Percentiles rank a stretch among this genome's conserved stretches.
phyloP scores from a whole-genome alignment of 2,797 vertebrate genomes.

The Knipowitschia caucasica region DNA sequence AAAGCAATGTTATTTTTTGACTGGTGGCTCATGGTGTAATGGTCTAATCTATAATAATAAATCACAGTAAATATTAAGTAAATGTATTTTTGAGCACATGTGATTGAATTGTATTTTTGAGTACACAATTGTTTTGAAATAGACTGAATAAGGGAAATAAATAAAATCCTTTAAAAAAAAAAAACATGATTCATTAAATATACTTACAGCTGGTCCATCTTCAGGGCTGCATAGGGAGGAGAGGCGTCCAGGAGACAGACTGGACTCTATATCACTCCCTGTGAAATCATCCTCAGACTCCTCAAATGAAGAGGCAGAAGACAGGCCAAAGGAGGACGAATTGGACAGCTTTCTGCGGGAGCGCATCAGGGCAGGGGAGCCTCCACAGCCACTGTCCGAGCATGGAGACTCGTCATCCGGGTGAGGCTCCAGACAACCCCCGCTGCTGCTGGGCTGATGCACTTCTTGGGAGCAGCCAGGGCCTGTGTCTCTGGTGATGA shows the following conservation, averaged over 20 bases:
- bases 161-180: no score
- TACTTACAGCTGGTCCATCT: slow-evolving; percentile 80
- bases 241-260: slow-evolving; percentile 59
- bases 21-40: no score
- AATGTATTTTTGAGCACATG: no score
- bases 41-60: no score
- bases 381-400: slow-evolving; percentile 83
- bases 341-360: slow-evolving; percentile 80
- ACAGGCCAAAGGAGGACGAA: slow-evolving; percentile 81
- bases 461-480: slow-evolving; percentile 42
- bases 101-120: no score
- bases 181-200: no score
- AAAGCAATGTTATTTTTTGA: no score
- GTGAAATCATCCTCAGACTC: slow-evolving; percentile 88
- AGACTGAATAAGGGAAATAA: no score
- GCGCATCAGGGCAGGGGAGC: slow-evolving; percentile 75
- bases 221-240: slow-evolving; percentile 67
- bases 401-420: slow-evolving; percentile 76
- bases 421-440: slow-evolving; percentile 56
- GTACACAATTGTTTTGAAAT: no score
- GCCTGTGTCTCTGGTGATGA: slow-evolving; percentile 82
- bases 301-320: slow-evolving; percentile 88
- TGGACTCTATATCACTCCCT: slow-evolving; percentile 77
- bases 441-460: slow-evolving; percentile 24
- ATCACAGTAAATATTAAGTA: no score